Evolutionary conservation across 2,888 invertebrate species (phyloP).

Genomic region (Temnothorax unifasciatus): DNA sequence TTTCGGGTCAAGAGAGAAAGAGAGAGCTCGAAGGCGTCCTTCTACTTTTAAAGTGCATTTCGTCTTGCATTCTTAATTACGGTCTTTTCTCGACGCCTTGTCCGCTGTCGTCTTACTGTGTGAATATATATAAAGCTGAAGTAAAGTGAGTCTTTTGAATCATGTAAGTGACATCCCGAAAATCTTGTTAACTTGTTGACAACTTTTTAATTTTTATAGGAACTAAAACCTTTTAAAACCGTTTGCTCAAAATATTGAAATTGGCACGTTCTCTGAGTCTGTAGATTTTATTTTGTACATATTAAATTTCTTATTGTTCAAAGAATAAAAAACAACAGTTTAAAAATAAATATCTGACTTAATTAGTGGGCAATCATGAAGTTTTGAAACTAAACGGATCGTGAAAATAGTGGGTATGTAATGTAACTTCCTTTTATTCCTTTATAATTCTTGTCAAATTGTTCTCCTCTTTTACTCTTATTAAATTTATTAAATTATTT

Average conservation of each 20-base stretch:
- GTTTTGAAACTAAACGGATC: not conserved
- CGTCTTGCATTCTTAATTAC: slow-evolving; percentile 48
- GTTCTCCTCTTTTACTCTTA: not conserved
- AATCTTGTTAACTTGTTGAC: slow-evolving; percentile 9
- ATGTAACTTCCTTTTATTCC: not conserved
- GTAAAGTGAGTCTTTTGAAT: not conserved
- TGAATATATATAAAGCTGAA: not conserved
- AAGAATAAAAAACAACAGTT: not conserved
- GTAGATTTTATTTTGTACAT: not conserved
- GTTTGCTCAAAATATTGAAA: not conserved
- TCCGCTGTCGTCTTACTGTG: not conserved
- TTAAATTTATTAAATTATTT: not conserved
- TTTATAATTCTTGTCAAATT: not conserved
- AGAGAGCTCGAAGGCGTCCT: slow-evolving; percentile 19
- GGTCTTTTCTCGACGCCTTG: not conserved
- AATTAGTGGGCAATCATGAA: not conserved
- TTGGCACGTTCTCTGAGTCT: not conserved
- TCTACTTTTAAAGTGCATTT: slow-evolving; percentile 42
- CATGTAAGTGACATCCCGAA: not conserved
- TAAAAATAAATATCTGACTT: not conserved
- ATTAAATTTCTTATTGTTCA: not conserved
- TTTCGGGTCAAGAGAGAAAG: slow-evolving; percentile 43
- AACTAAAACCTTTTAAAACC: not conserved
- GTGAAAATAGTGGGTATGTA: not conserved
- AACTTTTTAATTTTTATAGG: not conserved